Evolutionary conservation across 23 tunicate genomes (phyloP), one percentile per base, ranked within the genome.

Genomic region (Clavelina lepadiformis): DNA sequence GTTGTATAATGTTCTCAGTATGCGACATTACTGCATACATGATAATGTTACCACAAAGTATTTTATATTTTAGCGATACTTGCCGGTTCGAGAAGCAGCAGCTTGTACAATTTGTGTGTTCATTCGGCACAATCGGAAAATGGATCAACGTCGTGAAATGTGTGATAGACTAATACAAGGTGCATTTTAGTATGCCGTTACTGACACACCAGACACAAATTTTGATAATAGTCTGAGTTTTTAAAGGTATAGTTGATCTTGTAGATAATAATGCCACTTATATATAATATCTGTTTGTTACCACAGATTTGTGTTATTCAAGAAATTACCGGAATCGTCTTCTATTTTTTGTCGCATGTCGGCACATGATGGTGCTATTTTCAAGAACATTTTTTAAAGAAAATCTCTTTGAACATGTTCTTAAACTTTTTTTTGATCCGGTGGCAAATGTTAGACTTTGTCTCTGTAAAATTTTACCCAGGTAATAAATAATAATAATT

Each of bases 51-150:
- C n/a, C n/a, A n/a, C n/a, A n/a, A n/a, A n/a, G n/a, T n/a, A n/a
- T 53, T 11, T 53, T 23, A 35, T 56, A 26, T 34, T 54, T 4
- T 75, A 86, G 95, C 57, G 75, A 35, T 86, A 86, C 65, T 75
- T 86, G 33, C 95, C 95, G 15, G 95, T 86, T 2, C 58, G 79
- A 19, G 74, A 86, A 38, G 95, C 95, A 24, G 74, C 85, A 24
- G 76, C 79, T 25, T 62, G 60, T 46, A 65, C 95, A 26, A 61
- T 86, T 0, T 86, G 95, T 58, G 80, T 78, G n/a, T 78, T 86
- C 51, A 72, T 86, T 8, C 75, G 85, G 6, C 81, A 86, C 52
- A 86, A 86, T 55, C 49, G 68, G 38, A 68, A 69, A 56, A 49
- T 53, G 33, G 83, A 79, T 19, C 79, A 77, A 70, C 82, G 77